These are phyloP conservation scores for Papilio aristodemus DNA, from an alignment of 1,140 invertebrate genomes.

Conservation along the genomic window DNA sequence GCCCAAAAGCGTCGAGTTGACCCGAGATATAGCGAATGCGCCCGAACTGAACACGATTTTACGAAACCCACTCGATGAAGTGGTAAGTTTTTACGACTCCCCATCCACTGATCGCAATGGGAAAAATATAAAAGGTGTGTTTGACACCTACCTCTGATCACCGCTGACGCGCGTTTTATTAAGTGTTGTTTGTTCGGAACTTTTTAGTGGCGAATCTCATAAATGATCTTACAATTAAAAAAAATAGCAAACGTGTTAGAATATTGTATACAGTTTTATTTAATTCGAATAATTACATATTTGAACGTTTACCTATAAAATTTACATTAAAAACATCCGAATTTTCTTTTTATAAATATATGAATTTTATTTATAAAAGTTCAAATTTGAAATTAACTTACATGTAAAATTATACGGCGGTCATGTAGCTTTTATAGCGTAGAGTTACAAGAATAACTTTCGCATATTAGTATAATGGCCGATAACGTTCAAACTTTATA, in stretches of 20 bases:
- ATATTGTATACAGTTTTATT: too few relatives aligned
- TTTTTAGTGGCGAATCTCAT: conserved; percentile 4
- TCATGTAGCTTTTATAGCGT: not conserved
- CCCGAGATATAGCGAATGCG: conserved; percentile 47
- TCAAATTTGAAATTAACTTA: too few relatives aligned
- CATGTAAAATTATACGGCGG: not conserved
- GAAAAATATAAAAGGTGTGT: conserved; percentile 65
- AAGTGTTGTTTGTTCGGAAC: conserved; percentile 7
- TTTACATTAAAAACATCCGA: too few relatives aligned
- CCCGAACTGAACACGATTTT: conserved; percentile 59
- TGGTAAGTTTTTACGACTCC: conserved; percentile 77
- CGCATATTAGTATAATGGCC: conserved; percentile 9
- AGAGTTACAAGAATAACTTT: not conserved
- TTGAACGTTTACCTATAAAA: too few relatives aligned
- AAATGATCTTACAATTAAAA: not conserved
- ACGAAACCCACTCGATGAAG: conserved; percentile 75
- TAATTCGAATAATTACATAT: too few relatives aligned
- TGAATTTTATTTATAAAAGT: too few relatives aligned
- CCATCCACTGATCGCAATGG: conserved; percentile 58
- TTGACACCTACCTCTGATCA: conserved; percentile 52
- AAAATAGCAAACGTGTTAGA: too few relatives aligned
- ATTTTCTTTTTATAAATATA: too few relatives aligned
- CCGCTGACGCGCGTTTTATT: conserved; percentile 10
- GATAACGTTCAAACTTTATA: conserved; percentile 25
- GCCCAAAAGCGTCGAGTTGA: conserved; percentile 53